These are phyloP conservation scores for Silurus asotus DNA, from an alignment of 2,113 vertebrate species.

Conservation along the genomic window DNA sequence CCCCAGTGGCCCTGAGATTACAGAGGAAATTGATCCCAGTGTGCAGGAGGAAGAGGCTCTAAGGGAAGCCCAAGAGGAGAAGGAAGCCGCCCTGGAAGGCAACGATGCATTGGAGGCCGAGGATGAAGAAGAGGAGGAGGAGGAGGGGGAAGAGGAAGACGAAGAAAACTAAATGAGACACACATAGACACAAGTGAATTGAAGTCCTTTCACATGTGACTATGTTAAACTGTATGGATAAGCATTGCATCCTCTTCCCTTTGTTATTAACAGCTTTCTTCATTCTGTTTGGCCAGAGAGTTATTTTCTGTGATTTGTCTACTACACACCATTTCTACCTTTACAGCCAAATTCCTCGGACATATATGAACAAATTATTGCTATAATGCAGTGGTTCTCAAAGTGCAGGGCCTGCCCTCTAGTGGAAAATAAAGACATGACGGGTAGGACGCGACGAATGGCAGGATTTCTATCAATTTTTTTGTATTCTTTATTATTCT, in stretches of 20 bases:
- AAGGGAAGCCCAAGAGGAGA: conserved; percentile 72
- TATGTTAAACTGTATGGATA: neutral
- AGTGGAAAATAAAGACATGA: too few relatives aligned
- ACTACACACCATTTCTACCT: neutral
- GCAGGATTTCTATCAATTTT: too few relatives aligned
- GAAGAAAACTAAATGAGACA: neutral
- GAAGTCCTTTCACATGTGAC: neutral
- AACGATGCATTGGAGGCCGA: conserved; percentile 74
- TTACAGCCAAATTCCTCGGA: neutral
- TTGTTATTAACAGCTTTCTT: neutral
- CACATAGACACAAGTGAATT: neutral
- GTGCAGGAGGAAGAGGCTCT: conserved; percentile 83
- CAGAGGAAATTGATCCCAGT: conserved; percentile 80
- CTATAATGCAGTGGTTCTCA: too few relatives aligned
- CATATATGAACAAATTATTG: neutral
- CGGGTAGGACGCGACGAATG: too few relatives aligned
- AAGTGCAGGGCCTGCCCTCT: too few relatives aligned
- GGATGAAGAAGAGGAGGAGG: conserved; percentile 72
- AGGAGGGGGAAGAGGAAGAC: conserved; percentile 72
- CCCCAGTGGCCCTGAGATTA: conserved; percentile 76
- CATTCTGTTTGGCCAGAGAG: neutral
- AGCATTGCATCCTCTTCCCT: neutral
- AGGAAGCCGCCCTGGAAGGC: conserved; percentile 69
- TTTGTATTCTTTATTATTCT: too few relatives aligned
- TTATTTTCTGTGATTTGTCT: neutral